A percentile compares a stretch with the other conserved stretches of the same genome.
Evolutionary conservation across 2,888 invertebrate genomes (phyloP).

Genomic region (Agrenia bidenticulata): DNA sequence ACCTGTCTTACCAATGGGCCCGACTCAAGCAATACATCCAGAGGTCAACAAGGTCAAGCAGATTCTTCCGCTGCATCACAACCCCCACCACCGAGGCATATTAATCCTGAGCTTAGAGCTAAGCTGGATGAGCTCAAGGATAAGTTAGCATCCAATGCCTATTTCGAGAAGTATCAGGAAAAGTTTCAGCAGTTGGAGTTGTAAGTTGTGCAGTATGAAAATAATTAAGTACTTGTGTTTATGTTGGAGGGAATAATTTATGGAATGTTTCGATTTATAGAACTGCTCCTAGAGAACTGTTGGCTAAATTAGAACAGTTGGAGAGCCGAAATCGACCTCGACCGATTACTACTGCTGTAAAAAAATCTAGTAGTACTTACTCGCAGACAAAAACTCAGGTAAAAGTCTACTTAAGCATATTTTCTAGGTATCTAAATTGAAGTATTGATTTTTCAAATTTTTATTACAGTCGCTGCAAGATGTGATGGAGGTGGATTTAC

Average conservation of each 20-base stretch:
- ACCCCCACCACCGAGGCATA: not conserved
- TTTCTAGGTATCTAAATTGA: not conserved
- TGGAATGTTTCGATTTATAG: no score
- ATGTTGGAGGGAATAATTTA: constrained; percentile 4
- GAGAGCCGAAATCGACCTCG: constrained; percentile 17
- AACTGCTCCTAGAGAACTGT: constrained; percentile 73
- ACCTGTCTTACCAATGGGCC: constrained; percentile 2
- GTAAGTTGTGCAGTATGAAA: constrained; percentile 42
- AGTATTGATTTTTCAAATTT: not conserved
- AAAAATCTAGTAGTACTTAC: not conserved
- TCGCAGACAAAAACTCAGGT: constrained; percentile 9
- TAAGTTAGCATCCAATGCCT: constrained; percentile 68
- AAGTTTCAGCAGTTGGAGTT: constrained; percentile 74
- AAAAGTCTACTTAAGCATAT: not conserved
- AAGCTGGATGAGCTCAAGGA: constrained; percentile 55
- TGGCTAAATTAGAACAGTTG: constrained; percentile 42
- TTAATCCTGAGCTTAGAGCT: constrained; percentile 5
- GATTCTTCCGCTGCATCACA: not conserved
- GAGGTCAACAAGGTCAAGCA: not conserved
- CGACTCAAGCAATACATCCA: not conserved
- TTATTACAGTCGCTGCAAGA: constrained; percentile 60
- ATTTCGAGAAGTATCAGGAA: constrained; percentile 75
- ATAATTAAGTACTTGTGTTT: constrained; percentile 12
- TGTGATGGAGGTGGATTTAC: constrained; percentile 75
- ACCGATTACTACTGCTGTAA: not conserved